Evolutionary conservation across 2,797 vertebrate species (phyloP).

Genomic region (Botia almorhae): DNA sequence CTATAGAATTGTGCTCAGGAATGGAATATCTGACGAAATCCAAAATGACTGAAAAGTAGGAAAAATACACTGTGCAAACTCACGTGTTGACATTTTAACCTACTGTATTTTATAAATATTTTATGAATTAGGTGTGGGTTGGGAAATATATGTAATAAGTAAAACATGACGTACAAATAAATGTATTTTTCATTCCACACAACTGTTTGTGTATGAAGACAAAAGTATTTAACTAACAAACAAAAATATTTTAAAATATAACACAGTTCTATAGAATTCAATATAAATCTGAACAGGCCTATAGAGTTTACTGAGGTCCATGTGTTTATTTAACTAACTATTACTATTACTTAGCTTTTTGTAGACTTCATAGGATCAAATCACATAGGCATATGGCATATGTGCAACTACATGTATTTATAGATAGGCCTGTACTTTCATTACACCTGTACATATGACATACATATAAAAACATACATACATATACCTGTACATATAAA

Average conservation of each 20-base stretch:
- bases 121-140: conserved; percentile 34
- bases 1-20: conserved; percentile 46
- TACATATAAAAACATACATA: too few relatives aligned
- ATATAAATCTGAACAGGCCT: too few relatives aligned
- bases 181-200: conserved; percentile 9
- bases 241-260: not conserved
- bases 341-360: too few relatives aligned
- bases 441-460: too few relatives aligned
- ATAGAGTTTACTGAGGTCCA: not conserved
- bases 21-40: not conserved
- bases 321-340: not conserved
- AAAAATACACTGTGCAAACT: conserved; percentile 45
- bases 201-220: not conserved
- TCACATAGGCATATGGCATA: too few relatives aligned
- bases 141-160: conserved; percentile 1
- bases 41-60: conserved; percentile 24
- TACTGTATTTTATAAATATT: conserved; percentile 39
- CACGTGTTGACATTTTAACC: conserved; percentile 31
- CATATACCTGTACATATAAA: too few relatives aligned
- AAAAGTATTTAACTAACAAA: not conserved
- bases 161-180: conserved; percentile 19
- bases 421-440: too few relatives aligned
- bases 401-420: too few relatives aligned
- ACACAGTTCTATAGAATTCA: not conserved
- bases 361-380: too few relatives aligned